Base-by-base conservation (phyloP, 2,797 vertebrate species). In the Notoglanidium macrostoma region DNA sequence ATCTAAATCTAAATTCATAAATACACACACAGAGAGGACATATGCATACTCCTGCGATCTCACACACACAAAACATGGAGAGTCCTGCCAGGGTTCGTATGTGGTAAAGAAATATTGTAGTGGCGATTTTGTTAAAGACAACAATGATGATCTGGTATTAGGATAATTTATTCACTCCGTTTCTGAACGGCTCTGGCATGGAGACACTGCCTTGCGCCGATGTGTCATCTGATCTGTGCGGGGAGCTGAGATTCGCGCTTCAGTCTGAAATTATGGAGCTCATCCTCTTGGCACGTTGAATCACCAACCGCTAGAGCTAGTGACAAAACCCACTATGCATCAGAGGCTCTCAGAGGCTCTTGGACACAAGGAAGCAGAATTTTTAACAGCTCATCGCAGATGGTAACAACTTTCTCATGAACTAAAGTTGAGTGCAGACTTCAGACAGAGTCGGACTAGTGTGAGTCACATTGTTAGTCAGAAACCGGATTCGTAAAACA, bases 331-430 rank as follows among this genome's bases (percentile, higher is more conserved):
- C 89, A 83, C 86, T 87, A 85, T 88, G 90, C 84, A 88, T 91
- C 89, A 89, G 88, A 91, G 88, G 87, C 89, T 91, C 87, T 80
- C 81, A 15, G 73, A 87, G 89, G 87, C 87, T 89, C 85, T 87
- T 89, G 91, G 90, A 91, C 87, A 86, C 81, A 79, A 80, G 77
- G 80, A 87, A 88, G 88, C 85, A 87, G 89, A 88, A 88, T 87
- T 89, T 88, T 89, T 79, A 88, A 87, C 89, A 90, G 86, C 86
- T 86, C 89, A 87, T 87, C 84, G 77, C 91, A 92, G 88, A 90
- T 92, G 89, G 90, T 84, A 65, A 89, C 88, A 90, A 90, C 76
- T 90, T 91, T 91, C 87, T 90, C 77, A 88, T 86, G 89, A 87
- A 83, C 84, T 89, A 73, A 88, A 90, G 89, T 89, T 89, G 86